Percentiles rank a stretch among this genome's conserved stretches.
phyloP scores from a whole-genome alignment of 2,113 vertebrate genomes.

The Anarrhichthys ocellatus region DNA sequence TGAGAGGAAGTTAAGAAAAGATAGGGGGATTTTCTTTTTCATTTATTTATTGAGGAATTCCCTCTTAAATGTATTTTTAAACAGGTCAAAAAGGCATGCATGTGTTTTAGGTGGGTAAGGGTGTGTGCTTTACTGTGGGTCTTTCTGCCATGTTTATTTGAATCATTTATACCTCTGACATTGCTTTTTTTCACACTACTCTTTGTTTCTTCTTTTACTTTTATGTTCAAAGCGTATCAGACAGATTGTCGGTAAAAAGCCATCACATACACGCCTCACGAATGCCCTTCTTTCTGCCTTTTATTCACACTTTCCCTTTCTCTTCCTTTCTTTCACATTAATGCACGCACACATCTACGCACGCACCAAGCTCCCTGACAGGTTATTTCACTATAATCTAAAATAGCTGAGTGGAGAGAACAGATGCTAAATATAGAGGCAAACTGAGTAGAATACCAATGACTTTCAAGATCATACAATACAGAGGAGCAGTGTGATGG shows the following conservation, averaged over 20 bases:
- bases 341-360: background rate
- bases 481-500: slow-evolving; percentile 5
- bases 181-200: slow-evolving; percentile 1
- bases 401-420: slow-evolving; percentile 47
- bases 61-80: background rate
- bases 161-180: slow-evolving; percentile 22
- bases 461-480: slow-evolving; percentile 52
- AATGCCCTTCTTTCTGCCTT: background rate
- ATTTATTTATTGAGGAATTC: too few relatives aligned
- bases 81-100: slow-evolving; percentile 3
- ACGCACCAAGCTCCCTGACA: slow-evolving; percentile 44
- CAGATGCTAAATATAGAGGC: slow-evolving; percentile 60
- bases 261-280: background rate
- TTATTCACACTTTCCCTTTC: background rate
- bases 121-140: background rate
- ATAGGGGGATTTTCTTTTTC: background rate
- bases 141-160: slow-evolving; percentile 31
- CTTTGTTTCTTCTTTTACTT: slow-evolving; percentile 37
- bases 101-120: background rate
- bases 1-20: background rate
- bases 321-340: slow-evolving; percentile 18
- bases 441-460: slow-evolving; percentile 61
- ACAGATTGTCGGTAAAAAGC: background rate
- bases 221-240: slow-evolving; percentile 29
- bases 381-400: slow-evolving; percentile 66